Evolutionary conservation across 2,113 vertebrate genomes (phyloP).

Genomic region (Pseudorasbora parva): DNA sequence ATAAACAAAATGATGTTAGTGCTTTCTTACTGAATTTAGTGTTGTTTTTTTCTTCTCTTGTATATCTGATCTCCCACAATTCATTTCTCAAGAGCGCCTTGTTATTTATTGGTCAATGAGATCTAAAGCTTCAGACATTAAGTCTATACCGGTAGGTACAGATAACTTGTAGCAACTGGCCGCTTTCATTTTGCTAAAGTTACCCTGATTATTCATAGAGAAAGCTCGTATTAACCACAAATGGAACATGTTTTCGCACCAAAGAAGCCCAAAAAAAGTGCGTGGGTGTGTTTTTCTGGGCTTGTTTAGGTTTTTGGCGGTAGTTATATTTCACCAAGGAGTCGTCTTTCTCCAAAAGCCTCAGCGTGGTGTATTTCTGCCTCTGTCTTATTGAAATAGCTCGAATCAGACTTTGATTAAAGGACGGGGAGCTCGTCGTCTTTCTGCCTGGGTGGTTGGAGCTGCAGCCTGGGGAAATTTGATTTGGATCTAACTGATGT

Average conservation of each 20-base stretch:
- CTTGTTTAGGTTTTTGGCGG: background rate
- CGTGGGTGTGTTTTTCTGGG: conserved; percentile 22
- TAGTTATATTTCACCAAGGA: conserved; percentile 62
- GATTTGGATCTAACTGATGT: conserved; percentile 62
- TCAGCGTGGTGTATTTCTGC: conserved; percentile 69
- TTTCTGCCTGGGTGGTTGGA: conserved; percentile 74
- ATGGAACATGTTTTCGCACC: conserved; percentile 31
- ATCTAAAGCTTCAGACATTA: conserved; percentile 26
- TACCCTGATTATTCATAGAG: conserved; percentile 29
- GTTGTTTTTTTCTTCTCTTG: conserved; percentile 26
- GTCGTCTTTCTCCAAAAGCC: conserved; percentile 66
- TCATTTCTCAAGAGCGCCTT: conserved; percentile 2
- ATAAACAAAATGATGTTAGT: conserved; percentile 5
- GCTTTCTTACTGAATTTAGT: background rate
- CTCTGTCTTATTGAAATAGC: conserved; percentile 66
- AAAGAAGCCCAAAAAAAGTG: background rate
- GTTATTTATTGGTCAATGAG: conserved; percentile 49
- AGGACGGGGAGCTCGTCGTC: conserved; percentile 63
- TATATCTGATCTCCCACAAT: background rate
- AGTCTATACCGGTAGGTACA: background rate
- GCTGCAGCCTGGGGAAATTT: conserved; percentile 50
- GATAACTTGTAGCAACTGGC: conserved; percentile 5
- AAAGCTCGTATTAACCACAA: conserved; percentile 30
- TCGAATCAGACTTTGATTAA: conserved; percentile 77
- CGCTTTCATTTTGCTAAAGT: conserved; percentile 37